phyloP scores from a whole-genome alignment of 2,797 vertebrate genomes.

The Acomys russatus region DNA sequence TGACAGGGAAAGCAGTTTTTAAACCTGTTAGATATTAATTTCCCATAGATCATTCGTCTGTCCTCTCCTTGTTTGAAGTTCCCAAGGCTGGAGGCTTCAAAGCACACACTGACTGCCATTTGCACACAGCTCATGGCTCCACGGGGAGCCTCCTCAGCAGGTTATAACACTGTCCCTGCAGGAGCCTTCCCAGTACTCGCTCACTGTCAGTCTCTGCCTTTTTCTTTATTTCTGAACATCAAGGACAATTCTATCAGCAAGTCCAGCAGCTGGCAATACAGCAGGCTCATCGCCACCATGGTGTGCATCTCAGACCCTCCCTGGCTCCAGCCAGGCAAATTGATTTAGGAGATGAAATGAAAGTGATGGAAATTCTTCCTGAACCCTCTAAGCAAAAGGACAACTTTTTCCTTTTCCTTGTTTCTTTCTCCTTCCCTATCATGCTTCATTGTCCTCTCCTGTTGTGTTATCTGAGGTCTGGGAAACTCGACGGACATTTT shows the following conservation, averaged over 20 bases:
- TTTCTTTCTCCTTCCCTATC: neutral
- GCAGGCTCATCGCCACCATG: neutral
- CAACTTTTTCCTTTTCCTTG: neutral
- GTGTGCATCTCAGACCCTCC: conserved; percentile 9
- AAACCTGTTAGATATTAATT: conserved; percentile 89
- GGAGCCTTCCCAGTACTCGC: conserved; percentile 56
- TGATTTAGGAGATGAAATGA: conserved; percentile 76
- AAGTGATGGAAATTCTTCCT: conserved; percentile 63
- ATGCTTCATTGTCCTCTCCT: neutral
- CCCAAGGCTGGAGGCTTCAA: conserved; percentile 88
- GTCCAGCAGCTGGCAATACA: conserved; percentile 67
- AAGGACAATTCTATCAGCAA: conserved; percentile 75
- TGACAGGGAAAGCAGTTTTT: conserved; percentile 85
- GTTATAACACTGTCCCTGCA: conserved; percentile 74
- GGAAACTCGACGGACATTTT: neutral
- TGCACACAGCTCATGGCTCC: conserved; percentile 83
- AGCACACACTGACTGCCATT: conserved; percentile 81
- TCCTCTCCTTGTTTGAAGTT: conserved; percentile 89
- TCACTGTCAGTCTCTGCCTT: conserved; percentile 64
- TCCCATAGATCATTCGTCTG: conserved; percentile 87
- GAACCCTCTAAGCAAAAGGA: conserved; percentile 68
- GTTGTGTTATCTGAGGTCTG: neutral
- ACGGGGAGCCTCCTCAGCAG: conserved; percentile 83
- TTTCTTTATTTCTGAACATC: conserved; percentile 70
- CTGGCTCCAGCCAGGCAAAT: neutral